Evolutionary conservation across 2,888 invertebrate genomes (phyloP).

Genomic region (Carabus problematicus): DNA sequence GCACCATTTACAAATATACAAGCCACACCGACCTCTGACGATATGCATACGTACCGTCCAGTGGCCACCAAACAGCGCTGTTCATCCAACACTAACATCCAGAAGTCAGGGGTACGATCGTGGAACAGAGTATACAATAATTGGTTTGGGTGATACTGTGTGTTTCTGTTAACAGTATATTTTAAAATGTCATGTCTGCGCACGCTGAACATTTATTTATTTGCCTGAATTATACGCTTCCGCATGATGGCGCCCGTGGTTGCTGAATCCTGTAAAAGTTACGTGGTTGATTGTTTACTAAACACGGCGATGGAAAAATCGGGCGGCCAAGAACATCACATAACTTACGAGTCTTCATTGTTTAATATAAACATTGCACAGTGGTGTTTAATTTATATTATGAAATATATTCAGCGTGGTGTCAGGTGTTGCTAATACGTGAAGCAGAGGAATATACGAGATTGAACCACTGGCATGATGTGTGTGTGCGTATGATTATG

Average conservation of each 20-base stretch:
- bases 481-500: too few species aligned
- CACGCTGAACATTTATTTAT: conserved; percentile 52
- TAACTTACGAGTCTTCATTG: too few species aligned
- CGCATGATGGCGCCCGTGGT: conserved; percentile 19
- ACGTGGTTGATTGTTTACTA: too few species aligned
- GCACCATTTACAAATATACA: conserved; percentile 53
- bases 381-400: too few species aligned
- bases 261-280: too few species aligned
- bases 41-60: conserved; percentile 22
- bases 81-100: conserved; percentile 3
- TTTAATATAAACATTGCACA: too few species aligned
- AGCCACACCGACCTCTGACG: conserved; percentile 38
- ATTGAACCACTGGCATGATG: too few species aligned
- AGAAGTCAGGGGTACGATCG: conserved; percentile 5
- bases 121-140: conserved; percentile 7
- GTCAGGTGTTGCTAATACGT: too few species aligned
- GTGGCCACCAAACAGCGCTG: not conserved
- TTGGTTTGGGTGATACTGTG: conserved; percentile 40
- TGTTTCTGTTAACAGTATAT: conserved; percentile 55
- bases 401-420: too few species aligned
- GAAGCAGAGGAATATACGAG: too few species aligned
- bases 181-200: conserved; percentile 54
- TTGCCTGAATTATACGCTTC: conserved; percentile 52
- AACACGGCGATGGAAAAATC: too few species aligned
- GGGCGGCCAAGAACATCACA: too few species aligned